Conservation (phyloP, 2,113 vertebrate species). For the Rhodinocichla rosea region DNA sequence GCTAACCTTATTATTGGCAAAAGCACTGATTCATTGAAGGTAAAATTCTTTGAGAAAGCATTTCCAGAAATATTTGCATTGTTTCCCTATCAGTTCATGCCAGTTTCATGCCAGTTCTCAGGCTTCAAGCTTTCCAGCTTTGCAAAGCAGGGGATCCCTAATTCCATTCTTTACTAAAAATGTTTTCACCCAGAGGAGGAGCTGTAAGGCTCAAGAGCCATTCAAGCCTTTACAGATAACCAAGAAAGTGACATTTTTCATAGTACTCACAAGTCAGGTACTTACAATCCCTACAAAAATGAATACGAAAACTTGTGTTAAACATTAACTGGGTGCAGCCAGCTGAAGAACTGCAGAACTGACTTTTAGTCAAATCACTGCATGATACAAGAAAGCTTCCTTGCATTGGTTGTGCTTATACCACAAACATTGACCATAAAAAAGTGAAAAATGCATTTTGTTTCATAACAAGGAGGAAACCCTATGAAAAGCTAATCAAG, state of each 20-base stretch:
- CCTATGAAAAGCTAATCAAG: not conserved
- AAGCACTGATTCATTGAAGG: not conserved
- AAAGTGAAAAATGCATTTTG: not conserved
- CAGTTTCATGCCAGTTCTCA: conserved; percentile 18
- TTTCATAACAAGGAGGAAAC: not conserved
- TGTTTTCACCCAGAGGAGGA: not conserved
- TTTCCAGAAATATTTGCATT: conserved; percentile 34
- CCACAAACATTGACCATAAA: not conserved
- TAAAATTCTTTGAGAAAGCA: not conserved
- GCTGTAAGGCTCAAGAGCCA: not conserved
- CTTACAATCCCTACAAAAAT: not conserved
- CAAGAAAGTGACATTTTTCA: not conserved
- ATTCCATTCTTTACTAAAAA: not conserved
- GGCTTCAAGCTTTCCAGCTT: not conserved
- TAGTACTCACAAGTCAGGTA: not conserved
- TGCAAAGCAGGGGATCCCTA: not conserved
- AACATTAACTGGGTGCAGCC: not conserved
- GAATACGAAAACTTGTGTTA: not conserved
- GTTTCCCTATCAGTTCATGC: not conserved
- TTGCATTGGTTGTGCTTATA: not conserved
- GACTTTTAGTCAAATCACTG: not conserved
- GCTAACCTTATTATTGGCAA: not conserved
- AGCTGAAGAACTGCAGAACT: not conserved
- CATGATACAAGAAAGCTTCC: not conserved
- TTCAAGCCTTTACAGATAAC: not conserved